Base-by-base conservation (phyloP, 2,888 invertebrate genomes). In the Acrobasis repandana region DNA sequence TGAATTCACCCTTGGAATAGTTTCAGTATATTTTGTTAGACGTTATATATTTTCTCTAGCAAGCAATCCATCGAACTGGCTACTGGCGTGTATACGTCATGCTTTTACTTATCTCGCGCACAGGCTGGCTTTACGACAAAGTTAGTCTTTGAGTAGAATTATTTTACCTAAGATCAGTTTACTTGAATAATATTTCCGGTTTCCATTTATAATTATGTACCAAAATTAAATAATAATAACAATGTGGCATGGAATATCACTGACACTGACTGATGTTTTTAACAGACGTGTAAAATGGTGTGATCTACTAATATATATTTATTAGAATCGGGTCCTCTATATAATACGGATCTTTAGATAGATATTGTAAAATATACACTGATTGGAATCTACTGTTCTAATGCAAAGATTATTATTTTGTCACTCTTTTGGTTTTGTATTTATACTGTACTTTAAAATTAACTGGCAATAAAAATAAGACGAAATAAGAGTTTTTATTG, bases 391-490 rank as follows among this genome's bases (percentile, higher is more conserved):
- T 54, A 43, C 36, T 52, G 52, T 58, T 62, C 56, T 59, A 18
- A 54, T 59, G n/a, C 61, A 64, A 63, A 65, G 65, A 70, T 67
- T 67, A 65, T 71, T 74, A 67, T 73, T 71, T 75, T 71, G 69
- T 71, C 72, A 62, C 61, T 54, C 52, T 69, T 81, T 83, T 83
- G 73, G 73, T 81, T 83, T 84, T 80, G 73, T 83, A 79, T 79
- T 79, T 74, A 70, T 79, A 72, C 74, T 84, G 81, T 86, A 85
- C 77, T 85, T 83, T 82, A 74, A 83, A 80, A 85, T 86, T 81
- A 75, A 79, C 74, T 85, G 85, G 87, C 83, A 88, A 86, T 89
- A 89, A 90, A 89, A 67, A 78, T 73, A 74, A 74, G 70, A 73
- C 64, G 11, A 59, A 46, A 63, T 54, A 50, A 16, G 63, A 63